phyloP scores from a whole-genome alignment of 2,888 invertebrate species.

The Criorhina ranunculi region DNA sequence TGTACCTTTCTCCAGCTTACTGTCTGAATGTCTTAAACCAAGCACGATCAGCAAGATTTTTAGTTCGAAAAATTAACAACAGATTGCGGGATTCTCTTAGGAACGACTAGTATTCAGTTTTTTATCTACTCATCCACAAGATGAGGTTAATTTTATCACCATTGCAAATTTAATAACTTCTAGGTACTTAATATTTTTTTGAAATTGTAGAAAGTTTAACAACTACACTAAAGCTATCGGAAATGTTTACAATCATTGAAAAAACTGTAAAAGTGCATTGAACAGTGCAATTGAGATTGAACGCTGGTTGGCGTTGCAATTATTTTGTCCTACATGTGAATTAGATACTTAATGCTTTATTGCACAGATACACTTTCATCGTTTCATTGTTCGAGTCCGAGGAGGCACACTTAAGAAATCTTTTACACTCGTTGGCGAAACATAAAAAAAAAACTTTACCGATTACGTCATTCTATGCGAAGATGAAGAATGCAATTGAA shows the following conservation, averaged over 20 bases:
- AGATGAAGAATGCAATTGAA: constrained; percentile 6
- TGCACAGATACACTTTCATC: constrained; percentile 43
- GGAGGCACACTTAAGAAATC: constrained; percentile 10
- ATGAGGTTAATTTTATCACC: too few relatives aligned
- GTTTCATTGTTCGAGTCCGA: neutral
- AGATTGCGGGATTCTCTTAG: too few relatives aligned
- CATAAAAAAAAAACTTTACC: constrained; percentile 13
- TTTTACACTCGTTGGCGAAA: constrained; percentile 24
- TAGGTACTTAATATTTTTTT: too few relatives aligned
- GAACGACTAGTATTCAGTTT: too few relatives aligned
- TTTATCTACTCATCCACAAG: too few relatives aligned
- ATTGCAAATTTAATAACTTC: too few relatives aligned
- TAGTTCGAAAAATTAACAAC: too few relatives aligned
- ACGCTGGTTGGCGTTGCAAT: constrained; percentile 27
- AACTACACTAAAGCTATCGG: neutral
- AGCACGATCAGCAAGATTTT: too few relatives aligned
- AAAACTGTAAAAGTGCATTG: constrained; percentile 40
- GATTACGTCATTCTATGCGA: constrained; percentile 33
- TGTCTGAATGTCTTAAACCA: too few relatives aligned
- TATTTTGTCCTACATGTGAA: constrained; percentile 34
- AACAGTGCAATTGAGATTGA: constrained; percentile 30
- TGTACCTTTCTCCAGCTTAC: too few relatives aligned
- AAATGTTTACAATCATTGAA: constrained; percentile 1
- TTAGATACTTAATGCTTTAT: constrained; percentile 35
- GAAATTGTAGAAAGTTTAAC: neutral